Base-by-base conservation (phyloP, 2,113 vertebrate species). In the Serilophus lunatus region DNA sequence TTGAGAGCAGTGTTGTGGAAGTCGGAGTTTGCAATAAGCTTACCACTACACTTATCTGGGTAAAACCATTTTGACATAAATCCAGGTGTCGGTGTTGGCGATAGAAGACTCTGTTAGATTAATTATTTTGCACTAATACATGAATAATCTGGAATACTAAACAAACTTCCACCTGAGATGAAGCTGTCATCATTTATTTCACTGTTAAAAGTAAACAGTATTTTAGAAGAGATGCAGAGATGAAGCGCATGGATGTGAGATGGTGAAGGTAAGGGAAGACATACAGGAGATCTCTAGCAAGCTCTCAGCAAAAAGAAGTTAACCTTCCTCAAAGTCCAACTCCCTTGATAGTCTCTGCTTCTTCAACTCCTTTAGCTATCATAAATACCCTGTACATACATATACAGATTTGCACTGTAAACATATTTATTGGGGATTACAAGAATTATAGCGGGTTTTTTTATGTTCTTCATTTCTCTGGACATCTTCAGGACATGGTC, bases 391-490 rank as follows among this genome's bases (percentile, higher is more conserved):
- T 53, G 36, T 25, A 45, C 40, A 12, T 71, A 26, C 50, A 66
- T 29, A 31, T 60, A n/a, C n/a, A 51, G 20, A 25, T 7, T 49
- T n/a, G 23, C 70, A 54, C 54, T 31, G 38, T 63, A 40, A 17
- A 49, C 10, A 10, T 23, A 28, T 8, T 15, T 85, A 69, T 88
- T 72, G 64, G n/a, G 26, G 31, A 19, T 80, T 36, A 53, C 40
- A 64, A 13, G 45, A 92, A 59, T 75, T 65, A 28, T 14, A 15
- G 0, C 0, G 5, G 3, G 7, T 3, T 36, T 63, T 68, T 72
- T 81, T 78, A 35, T 49, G 35, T 33, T 94, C 64, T 71, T 93
- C 40, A 82, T 61, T 82, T 23, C 35, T 82, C 53, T 88, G 66
- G 75, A 82, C 15, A 9, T 12, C 40, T 72, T 80, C 53, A 90